Base-by-base conservation (phyloP, 1,140 invertebrate genomes). In the Zaprionus lachaisei region DNA sequence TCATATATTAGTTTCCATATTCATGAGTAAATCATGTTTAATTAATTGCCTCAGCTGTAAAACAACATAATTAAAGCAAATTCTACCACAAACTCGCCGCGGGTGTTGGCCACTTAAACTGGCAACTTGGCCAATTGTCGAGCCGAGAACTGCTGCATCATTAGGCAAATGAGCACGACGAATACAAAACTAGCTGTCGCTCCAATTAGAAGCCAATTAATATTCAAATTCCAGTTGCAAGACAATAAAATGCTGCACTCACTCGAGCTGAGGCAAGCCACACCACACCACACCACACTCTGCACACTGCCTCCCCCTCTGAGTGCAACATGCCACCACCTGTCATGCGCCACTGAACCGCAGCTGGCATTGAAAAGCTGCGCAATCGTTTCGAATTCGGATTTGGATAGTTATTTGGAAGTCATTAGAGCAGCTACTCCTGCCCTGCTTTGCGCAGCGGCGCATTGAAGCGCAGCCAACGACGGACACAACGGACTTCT, bases 1-100 rank as follows among this genome's bases (percentile, higher is more conserved):
- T 76, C 55, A 66, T 38, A 51, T 51, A 51, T 20, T 24, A 24
- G 17, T 24, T 22, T 77, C 26, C 66, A 70, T 74, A 70, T 79
- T 64, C 71, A 77, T 72, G 73, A 51, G 74, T 68, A 85, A 90
- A 82, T 90, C 79, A 89, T 89, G 79, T 81, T 75, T 74, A 85
- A 89, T 89, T 89, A 90, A 89, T 90, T 81, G 79, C 80, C 49
- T 51, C 79, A 62, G 81, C 71, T 79, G 85, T 90, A 72, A 89
- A 90, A 89, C 85, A 89, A 81, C 85, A 89, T 89, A 89, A 89
- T 89, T 89, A 89, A 80, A 41, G 62, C 34, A 20, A 68, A 64
- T 74, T 71, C 69, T 76, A 64, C 72, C 38, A 87, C 71, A 69
- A 63, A 61, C 56, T 54, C 56, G 72, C 47, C n/a, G 81, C 60